Evolutionary conservation across 1,140 invertebrate species (phyloP), one percentile per base, ranked within the genome.

Genomic region (Heliconius congener): DNA sequence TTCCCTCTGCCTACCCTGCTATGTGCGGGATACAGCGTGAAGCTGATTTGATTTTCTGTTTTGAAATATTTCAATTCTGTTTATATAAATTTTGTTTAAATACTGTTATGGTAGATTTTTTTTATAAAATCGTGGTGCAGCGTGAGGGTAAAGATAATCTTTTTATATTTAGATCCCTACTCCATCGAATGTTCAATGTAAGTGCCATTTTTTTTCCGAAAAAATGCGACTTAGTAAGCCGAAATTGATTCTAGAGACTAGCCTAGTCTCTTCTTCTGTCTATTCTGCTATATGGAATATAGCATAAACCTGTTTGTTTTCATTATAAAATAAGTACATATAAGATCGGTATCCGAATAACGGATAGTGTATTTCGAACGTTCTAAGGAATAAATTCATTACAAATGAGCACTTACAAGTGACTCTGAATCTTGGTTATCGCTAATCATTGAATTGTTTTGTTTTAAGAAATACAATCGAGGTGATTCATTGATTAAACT

Each of bases 401-500:
- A 13, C 13, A 30, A 66, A 16, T 27, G 11, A 57, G 2, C 0
- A 27, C 60, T 66, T 6, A 30, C 60, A 30, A 11, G 27, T 66
- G 60, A 66, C 60, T 66, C 8, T 57, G 3, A 4, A 30, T 30
- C 60, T 66, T 30, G 23, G 60, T 66, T 66, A 66, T 66, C 60
- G 60, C 60, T 27, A 66, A 66, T 66, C 60, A 66, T 66, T 5
- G n/a, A 66, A 66, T 66, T 27, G 27, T 66, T 66, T 27, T 66
- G 60, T 66, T 30, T 66, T 66, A 66, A 66, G 60, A 66, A 66
- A 66, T 66, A 66, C 5, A 30, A 66, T 66, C 60, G 5, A 30
- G 9, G 60, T 66, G 60, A 30, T 30, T 30, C 11, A 66, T 16
- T 27, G 11, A 66, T 11, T 23, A 23, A 23, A 57, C 2, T 8